These are phyloP conservation scores for Philypnodon macrostomus DNA, from an alignment of 2,797 vertebrate genomes.

Conservation along the genomic window DNA sequence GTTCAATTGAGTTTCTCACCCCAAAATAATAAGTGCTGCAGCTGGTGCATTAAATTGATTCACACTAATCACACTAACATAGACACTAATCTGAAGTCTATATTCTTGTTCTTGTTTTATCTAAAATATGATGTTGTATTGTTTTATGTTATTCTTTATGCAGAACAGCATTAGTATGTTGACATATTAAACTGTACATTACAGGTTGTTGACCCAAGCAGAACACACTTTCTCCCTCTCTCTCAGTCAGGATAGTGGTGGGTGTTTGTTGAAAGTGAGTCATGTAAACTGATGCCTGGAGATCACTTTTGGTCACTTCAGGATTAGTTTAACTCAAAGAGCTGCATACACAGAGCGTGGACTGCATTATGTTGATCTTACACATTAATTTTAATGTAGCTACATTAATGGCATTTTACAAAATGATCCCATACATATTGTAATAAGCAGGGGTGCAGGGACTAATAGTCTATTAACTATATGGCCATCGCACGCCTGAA, in stretches of 20 bases:
- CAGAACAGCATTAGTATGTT: no score
- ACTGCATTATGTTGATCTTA: no score
- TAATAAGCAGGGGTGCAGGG: not conserved
- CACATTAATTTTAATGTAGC: no score
- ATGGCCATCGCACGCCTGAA: not conserved
- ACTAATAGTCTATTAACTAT: not conserved
- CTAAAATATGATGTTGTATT: no score
- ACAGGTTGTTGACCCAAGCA: constrained; percentile 21
- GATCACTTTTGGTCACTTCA: constrained; percentile 40
- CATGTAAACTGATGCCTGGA: constrained; percentile 52
- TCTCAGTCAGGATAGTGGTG: constrained; percentile 35
- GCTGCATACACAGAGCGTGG: constrained; percentile 26
- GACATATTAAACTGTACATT: no score
- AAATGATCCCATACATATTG: not conserved
- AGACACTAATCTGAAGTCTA: no score
- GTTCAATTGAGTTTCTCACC: no score
- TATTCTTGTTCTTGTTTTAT: no score
- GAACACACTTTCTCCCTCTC: constrained; percentile 20
- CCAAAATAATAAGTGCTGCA: no score
- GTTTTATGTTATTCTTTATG: no score
- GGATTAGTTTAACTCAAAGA: constrained; percentile 43
- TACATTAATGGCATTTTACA: not conserved
- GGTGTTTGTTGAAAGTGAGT: constrained; percentile 48
- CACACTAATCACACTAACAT: no score
- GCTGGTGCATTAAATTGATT: no score